phyloP scores from a whole-genome alignment of 2,888 invertebrate genomes.

The Calliphora vomitoria region DNA sequence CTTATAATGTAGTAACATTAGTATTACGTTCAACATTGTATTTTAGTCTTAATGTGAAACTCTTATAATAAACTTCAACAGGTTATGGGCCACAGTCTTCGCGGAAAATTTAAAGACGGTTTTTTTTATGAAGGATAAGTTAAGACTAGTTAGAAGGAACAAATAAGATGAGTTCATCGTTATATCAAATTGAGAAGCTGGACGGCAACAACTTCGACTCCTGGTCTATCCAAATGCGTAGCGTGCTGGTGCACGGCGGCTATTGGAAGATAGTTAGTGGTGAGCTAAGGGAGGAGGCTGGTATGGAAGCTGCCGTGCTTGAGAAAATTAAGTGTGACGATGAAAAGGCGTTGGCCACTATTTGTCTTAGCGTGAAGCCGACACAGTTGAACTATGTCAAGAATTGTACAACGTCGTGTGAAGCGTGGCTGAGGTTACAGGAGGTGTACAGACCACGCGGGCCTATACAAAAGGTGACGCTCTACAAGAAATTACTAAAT shows the following conservation, averaged over 20 bases:
- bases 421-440: background rate
- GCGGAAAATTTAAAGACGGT: constrained; percentile 3
- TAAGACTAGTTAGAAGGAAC: too few species aligned
- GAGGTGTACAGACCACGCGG: background rate
- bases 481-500: constrained; percentile 43
- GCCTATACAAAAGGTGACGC: constrained; percentile 32
- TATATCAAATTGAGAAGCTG: constrained; percentile 61
- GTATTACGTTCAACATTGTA: too few species aligned
- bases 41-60: too few species aligned
- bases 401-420: too few species aligned
- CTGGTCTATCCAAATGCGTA: constrained; percentile 58
- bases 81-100: background rate
- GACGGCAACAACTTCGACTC: constrained; percentile 52
- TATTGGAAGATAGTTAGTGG: constrained; percentile 56
- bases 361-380: constrained; percentile 55
- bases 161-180: constrained; percentile 18
- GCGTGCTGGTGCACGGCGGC: constrained; percentile 55
- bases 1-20: too few species aligned
- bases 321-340: constrained; percentile 29
- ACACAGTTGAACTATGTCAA: background rate
- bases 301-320: background rate
- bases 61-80: background rate
- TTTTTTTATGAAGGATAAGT: too few species aligned
- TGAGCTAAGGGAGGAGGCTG: constrained; percentile 24
- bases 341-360: constrained; percentile 38